These are phyloP conservation scores for Caenorhabditis sp. DNA, from an alignment of 2,888 invertebrate genomes.

Conservation along the genomic window DNA sequence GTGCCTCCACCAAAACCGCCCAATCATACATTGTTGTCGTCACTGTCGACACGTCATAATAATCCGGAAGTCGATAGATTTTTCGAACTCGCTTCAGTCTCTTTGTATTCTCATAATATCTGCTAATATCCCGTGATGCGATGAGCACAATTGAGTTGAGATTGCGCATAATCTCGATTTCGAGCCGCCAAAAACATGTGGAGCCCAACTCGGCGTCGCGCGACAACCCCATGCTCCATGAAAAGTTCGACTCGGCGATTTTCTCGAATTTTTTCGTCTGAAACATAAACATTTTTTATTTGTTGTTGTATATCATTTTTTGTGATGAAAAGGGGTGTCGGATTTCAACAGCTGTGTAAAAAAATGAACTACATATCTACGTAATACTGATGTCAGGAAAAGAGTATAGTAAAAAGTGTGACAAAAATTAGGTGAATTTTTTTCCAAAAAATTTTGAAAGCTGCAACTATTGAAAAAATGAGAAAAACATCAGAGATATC, in stretches of 20 bases:
- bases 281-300: constrained; percentile 17
- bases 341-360: constrained; percentile 3
- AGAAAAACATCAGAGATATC: too few species aligned
- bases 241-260: constrained; percentile 63
- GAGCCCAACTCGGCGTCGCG: constrained; percentile 55
- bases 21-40: constrained; percentile 65
- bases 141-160: constrained; percentile 65
- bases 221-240: constrained; percentile 66
- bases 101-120: constrained; percentile 61
- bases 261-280: constrained; percentile 68
- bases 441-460: too few species aligned
- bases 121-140: constrained; percentile 65
- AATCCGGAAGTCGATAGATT: constrained; percentile 64
- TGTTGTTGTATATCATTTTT: not conserved
- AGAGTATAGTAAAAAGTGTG: too few species aligned
- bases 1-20: constrained; percentile 64
- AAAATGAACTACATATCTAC: not conserved
- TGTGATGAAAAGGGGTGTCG: not conserved
- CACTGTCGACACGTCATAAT: constrained; percentile 64
- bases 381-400: too few species aligned
- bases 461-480: too few species aligned
- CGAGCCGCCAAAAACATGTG: constrained; percentile 67
- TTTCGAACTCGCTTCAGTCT: constrained; percentile 65
- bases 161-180: constrained; percentile 61
- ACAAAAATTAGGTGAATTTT: too few species aligned